Evolutionary conservation across 64 coral and sea anemone genomes (phyloP).

Genomic region (Actinia equina): DNA sequence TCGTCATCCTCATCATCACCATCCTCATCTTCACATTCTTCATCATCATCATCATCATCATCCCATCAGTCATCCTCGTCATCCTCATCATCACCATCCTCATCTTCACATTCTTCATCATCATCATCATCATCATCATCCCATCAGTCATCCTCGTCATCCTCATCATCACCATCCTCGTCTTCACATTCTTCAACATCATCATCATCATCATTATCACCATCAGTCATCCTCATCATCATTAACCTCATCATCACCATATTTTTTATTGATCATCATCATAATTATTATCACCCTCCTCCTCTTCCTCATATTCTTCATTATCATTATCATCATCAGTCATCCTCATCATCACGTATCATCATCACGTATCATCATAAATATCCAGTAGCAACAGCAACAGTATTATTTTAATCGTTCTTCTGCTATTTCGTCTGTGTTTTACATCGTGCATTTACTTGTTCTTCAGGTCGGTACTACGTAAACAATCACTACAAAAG

Average conservation of each 20-base stretch:
- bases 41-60: neutral
- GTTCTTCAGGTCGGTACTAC: conserved; percentile 64
- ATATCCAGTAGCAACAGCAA: neutral
- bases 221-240: too few species aligned
- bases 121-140: too few species aligned
- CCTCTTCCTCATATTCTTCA: neutral
- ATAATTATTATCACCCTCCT: neutral
- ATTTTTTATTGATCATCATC: neutral
- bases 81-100: neutral
- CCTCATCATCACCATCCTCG: too few species aligned
- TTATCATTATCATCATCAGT: neutral
- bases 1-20: too few species aligned
- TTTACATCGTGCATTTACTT: neutral
- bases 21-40: too few species aligned
- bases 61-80: too few species aligned
- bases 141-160: too few species aligned
- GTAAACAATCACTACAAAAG: conserved; percentile 89
- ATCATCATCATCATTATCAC: too few species aligned
- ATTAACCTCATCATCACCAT: too few species aligned
- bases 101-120: too few species aligned
- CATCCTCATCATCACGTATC: neutral
- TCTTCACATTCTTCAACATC: too few species aligned
- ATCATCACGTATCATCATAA: neutral
- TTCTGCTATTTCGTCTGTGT: neutral
- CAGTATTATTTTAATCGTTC: neutral